A percentile compares a stretch with the other conserved stretches of the same genome.
phyloP scores from a whole-genome alignment of 2,113 vertebrate genomes.

The Scatophagus argus region DNA sequence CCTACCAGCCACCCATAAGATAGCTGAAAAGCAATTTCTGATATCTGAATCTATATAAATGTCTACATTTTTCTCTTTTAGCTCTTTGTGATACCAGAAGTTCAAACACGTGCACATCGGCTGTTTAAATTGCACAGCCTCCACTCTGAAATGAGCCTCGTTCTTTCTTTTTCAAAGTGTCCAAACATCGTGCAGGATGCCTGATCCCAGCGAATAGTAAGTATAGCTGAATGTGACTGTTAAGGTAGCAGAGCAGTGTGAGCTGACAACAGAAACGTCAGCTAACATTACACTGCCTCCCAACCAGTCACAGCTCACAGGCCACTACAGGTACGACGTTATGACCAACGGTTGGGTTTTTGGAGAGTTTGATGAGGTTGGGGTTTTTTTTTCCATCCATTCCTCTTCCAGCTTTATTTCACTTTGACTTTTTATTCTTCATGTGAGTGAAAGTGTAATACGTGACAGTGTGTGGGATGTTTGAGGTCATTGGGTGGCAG shows the following conservation, averaged over 20 bases:
- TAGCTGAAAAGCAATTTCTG: neutral
- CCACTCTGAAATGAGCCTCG: neutral
- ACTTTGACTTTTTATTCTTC: neutral
- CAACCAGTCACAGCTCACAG: constrained; percentile 73
- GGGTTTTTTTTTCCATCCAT: no score
- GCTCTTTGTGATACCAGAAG: neutral
- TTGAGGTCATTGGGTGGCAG: constrained; percentile 23
- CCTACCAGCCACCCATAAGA: constrained; percentile 80
- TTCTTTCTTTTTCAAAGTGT: neutral
- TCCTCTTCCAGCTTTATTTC: neutral
- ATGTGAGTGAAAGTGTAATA: neutral
- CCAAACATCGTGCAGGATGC: neutral
- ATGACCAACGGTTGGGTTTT: no score
- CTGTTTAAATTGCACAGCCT: neutral
- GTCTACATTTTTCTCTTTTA: neutral
- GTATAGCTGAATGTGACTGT: constrained; percentile 59
- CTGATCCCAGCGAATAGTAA: neutral
- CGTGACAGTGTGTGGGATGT: neutral
- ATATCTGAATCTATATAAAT: no score
- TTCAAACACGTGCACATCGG: neutral
- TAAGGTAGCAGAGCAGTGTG: constrained; percentile 84
- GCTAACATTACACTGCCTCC: constrained; percentile 95
- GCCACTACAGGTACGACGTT: no score
- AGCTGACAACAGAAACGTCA: constrained; percentile 80
- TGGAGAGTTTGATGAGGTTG: no score